Evolutionary conservation across 2,888 invertebrate genomes (phyloP), one percentile per base, ranked within the genome.

Genomic region (Thymelicus lineola): DNA sequence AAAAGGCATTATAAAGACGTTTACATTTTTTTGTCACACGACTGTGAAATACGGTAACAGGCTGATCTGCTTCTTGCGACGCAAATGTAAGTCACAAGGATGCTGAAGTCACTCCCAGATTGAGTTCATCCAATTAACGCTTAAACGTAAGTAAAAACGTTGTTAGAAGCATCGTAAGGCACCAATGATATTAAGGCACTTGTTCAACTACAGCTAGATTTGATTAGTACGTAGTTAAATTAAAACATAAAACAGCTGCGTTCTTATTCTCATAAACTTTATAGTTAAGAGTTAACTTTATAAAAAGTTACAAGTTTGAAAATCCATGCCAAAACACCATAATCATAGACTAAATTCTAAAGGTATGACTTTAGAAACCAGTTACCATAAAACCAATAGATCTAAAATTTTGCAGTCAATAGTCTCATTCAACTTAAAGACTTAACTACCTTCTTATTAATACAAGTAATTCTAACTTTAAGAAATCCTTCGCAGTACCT

Each of bases 41-140:
- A 53, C 42, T 61, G 36, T 68, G 38, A 46, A 57, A 57, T 50
- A 50, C 62, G 17, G 45, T 28, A 58, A 69, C 38, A 68, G 48
- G 62, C 14, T 48, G 48, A 63, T 36, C 63, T 35, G 46, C 15
- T 69, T 69, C 63, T 63, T 69, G 48, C 48, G 7, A 28, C 45
- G 17, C 14, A 36, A 59, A 70, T 70, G 58, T 72, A 72, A 70
- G 69, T 62, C 72, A 71, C 53, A 65, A 55, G 61, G 71, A 69
- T 70, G 20, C 63, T 62, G 20, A 50, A 61, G 65, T 57, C 15
- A 64, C 62, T 62, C 65, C 36, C 63, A 66, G 48, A 71, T 71
- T 57, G 55, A 73, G 62, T 64, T 35, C 71, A 71, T 71, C 73
- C 71, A 75, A 76, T 76, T 75, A 75, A 59, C 72, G 72, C 71